Evolutionary conservation across 1,140 invertebrate genomes (phyloP).

Genomic region (Cepaea nemoralis): DNA sequence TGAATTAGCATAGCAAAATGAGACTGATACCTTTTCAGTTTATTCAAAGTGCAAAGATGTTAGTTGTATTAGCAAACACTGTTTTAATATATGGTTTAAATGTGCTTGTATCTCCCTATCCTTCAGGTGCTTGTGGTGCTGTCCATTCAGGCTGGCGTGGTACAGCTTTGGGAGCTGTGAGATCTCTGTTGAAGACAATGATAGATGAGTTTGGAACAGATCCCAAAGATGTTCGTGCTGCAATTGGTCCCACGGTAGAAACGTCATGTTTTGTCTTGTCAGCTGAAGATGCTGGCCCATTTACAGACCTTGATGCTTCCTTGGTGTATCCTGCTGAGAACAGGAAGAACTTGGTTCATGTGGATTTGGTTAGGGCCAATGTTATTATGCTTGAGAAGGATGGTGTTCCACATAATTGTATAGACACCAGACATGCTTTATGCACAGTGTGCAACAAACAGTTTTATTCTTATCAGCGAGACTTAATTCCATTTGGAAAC

Average conservation of each 20-base stretch:
- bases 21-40: no score
- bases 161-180: constrained; percentile 43
- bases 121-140: constrained; percentile 46
- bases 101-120: background rate
- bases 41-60: no score
- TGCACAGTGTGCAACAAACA: constrained; percentile 49
- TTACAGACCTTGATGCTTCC: constrained; percentile 44
- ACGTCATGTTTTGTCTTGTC: constrained; percentile 46
- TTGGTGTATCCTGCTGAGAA: constrained; percentile 10
- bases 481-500: constrained; percentile 55
- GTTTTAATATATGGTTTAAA: no score
- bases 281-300: constrained; percentile 30
- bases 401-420: constrained; percentile 48
- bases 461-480: constrained; percentile 54
- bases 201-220: constrained; percentile 42
- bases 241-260: constrained; percentile 50
- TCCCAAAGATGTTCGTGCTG: constrained; percentile 45
- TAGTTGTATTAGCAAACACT: no score
- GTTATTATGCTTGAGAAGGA: constrained; percentile 45
- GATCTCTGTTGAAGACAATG: constrained; percentile 48
- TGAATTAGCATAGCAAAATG: no score
- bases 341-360: constrained; percentile 35
- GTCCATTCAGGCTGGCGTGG: constrained; percentile 58
- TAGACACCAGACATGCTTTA: constrained; percentile 43
- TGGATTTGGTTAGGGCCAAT: constrained; percentile 49